A percentile compares a stretch with the other conserved stretches of the same genome.
Evolutionary conservation across 2,113 vertebrate species (phyloP).

Genomic region (Pterocles burchelli): DNA sequence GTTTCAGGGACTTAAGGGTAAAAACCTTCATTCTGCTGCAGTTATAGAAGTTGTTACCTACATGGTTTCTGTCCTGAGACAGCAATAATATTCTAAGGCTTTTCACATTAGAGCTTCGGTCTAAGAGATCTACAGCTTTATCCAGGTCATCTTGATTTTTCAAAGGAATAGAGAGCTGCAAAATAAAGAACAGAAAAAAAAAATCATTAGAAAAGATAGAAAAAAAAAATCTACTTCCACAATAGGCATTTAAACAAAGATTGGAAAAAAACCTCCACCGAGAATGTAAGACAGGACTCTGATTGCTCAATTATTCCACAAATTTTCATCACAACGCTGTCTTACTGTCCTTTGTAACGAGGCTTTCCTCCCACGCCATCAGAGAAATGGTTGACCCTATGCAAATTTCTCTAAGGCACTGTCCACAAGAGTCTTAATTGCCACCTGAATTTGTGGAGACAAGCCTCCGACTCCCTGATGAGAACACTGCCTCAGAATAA

Average conservation of each 20-base stretch:
- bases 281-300: neutral
- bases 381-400: neutral
- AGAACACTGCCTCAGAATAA: neutral
- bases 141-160: slow-evolving; percentile 92
- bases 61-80: slow-evolving; percentile 87
- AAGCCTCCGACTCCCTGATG: neutral
- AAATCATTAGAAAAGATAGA: neutral
- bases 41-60: slow-evolving; percentile 69
- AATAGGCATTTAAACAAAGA: neutral
- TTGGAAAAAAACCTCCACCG: neutral
- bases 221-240: neutral
- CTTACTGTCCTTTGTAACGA: neutral
- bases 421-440: neutral
- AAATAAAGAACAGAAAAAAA: slow-evolving; percentile 13
- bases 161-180: slow-evolving; percentile 92
- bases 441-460: neutral
- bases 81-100: slow-evolving; percentile 93
- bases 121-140: slow-evolving; percentile 92
- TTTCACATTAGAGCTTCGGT: slow-evolving; percentile 94
- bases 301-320: neutral
- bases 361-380: neutral
- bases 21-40: neutral
- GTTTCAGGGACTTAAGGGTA: neutral
- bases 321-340: neutral
- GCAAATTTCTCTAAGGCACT: neutral